Evolutionary conservation across 37 sponge, comb jelly and placozoan species (phyloP).

Genomic region (Haliclona indistincta): DNA sequence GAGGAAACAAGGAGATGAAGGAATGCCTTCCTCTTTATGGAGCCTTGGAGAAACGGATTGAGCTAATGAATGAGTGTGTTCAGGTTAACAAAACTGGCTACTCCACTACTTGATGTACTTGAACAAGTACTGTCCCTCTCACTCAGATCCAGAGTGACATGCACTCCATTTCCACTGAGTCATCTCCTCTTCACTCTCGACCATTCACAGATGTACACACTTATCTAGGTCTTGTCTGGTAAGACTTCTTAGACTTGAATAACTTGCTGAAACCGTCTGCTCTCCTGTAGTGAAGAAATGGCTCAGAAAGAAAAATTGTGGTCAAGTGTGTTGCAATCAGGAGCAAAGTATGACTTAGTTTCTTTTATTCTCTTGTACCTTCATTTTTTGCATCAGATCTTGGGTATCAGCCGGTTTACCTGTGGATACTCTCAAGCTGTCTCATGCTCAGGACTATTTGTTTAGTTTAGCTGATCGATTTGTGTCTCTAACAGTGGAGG

Average conservation of each 20-base stretch:
- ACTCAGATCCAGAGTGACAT: neutral
- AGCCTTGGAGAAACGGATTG: slow-evolving; percentile 59
- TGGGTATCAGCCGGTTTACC: neutral
- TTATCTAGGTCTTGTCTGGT: neutral
- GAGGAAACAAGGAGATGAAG: slow-evolving; percentile 69
- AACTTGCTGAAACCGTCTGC: neutral
- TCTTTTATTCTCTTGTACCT: neutral
- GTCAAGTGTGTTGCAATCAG: slow-evolving; percentile 4
- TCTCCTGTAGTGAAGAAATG: slow-evolving; percentile 5
- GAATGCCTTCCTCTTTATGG: slow-evolving; percentile 47
- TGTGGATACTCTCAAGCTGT: neutral
- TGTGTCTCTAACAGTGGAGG: neutral
- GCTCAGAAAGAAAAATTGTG: slow-evolving; percentile 1
- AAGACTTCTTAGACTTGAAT: neutral
- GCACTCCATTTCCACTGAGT: neutral
- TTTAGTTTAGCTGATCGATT: neutral
- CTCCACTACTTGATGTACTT: too few species aligned
- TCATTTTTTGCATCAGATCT: too few species aligned
- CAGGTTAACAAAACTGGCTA: too few species aligned
- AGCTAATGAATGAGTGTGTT: slow-evolving; percentile 60
- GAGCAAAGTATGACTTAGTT: neutral
- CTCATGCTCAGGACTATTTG: neutral
- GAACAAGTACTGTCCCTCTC: too few species aligned
- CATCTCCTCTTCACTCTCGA: neutral
- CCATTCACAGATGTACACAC: neutral